Evolutionary conservation across 2,797 vertebrate genomes (phyloP), one percentile per base, ranked within the genome.

Genomic region (Crossoptilon crossoptilon): DNA sequence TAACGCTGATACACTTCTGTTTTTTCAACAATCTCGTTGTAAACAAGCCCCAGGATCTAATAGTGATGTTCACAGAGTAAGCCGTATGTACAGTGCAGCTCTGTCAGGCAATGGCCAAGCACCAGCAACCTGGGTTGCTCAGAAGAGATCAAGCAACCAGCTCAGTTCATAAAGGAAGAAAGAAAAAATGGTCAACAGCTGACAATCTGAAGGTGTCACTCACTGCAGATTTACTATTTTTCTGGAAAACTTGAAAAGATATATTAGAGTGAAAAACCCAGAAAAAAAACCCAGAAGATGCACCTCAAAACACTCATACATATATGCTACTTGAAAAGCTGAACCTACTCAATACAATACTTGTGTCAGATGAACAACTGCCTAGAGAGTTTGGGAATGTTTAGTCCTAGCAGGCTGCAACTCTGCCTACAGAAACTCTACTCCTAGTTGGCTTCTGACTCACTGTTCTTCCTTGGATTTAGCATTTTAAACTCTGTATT

Each of bases 301-400:
- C 2, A 48, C n/a, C 3, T 14, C 96, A 95, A 94, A 97, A 95
- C 48, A 88, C 49, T 85, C 43, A 27, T 81, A 78, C 83, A 17
- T 5, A 41, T 1, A 74, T 88, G 94, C 91, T 94, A 87, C 77
- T 64, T 93, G 97, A 97, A 90, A 88, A 58, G 79, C 94, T 62
- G 96, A 62, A 59, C 29, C 62, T 70, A 6, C 11, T 96, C 92
- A 97, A 84, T 83, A 7, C 84, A 93, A 72, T 90, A 91, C 21
- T 91, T 59, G 41, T 93, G 96, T 96, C 95, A 97, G 63, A 58
- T 81, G 84, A 98, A 97, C 91, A 96, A 95, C 80, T 67, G 37
- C 91, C 94, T 91, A 81, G 80, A 95, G 23, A 80, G 91, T 90
- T 92, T 72, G 92, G 80, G 90, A 78, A 95, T 7, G 59, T 96